These are phyloP conservation scores for Nilaparvata lugens DNA, from an alignment of 1,140 invertebrate genomes.

Conservation along the genomic window DNA sequence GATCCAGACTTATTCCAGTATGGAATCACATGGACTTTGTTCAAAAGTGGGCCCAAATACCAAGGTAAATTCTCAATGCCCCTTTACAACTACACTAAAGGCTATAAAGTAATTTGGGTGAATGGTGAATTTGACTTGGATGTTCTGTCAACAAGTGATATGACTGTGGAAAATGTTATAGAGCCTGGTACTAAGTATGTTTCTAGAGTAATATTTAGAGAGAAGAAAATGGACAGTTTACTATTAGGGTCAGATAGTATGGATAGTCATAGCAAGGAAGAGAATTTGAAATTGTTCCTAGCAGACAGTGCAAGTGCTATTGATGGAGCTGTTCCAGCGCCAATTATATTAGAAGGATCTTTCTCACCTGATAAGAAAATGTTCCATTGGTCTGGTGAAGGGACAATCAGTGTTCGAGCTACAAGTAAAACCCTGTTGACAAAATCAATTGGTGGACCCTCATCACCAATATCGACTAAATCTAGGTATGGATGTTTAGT, in stretches of 20 bases:
- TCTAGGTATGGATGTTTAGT: too few relatives aligned
- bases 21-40: too few relatives aligned
- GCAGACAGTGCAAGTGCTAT: slow-evolving; percentile 6
- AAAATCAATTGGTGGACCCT: too few relatives aligned
- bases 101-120: neutral
- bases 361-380: slow-evolving; percentile 1
- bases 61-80: slow-evolving; percentile 9
- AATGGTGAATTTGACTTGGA: slow-evolving; percentile 4
- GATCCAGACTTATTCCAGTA: too few relatives aligned
- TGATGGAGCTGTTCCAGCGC: slow-evolving; percentile 10
- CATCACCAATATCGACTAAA: too few relatives aligned
- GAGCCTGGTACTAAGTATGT: slow-evolving; percentile 7
- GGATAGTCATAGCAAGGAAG: neutral
- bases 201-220: slow-evolving; percentile 4
- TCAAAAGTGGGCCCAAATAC: too few relatives aligned
- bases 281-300: slow-evolving; percentile 6
- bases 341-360: slow-evolving; percentile 10
- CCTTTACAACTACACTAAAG: neutral
- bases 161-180: neutral
- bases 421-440: too few relatives aligned
- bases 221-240: neutral
- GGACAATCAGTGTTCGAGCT: too few relatives aligned
- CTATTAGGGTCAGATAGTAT: neutral
- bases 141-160: slow-evolving; percentile 2
- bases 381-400: slow-evolving; percentile 8